Percentiles rank a stretch among this genome's conserved stretches.
Evolutionary conservation across 2,797 vertebrate genomes (phyloP).

Genomic region (Amphiprion clarkii): DNA sequence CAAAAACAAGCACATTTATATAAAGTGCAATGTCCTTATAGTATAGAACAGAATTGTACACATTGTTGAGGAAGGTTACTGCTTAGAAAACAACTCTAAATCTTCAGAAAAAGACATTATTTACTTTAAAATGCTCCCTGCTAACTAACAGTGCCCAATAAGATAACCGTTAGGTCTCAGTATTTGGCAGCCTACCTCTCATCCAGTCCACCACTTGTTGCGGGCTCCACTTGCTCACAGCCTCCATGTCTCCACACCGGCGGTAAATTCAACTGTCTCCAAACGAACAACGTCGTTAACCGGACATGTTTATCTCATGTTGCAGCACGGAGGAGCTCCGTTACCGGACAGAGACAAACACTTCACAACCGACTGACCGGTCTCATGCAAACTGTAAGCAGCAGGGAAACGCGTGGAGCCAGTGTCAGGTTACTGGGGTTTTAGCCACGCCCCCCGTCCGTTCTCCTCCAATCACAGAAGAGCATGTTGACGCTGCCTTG

Average conservation of each 20-base stretch:
- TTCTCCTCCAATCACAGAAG: conserved; percentile 14
- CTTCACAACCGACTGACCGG: background rate
- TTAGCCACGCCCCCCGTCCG: conserved; percentile 4
- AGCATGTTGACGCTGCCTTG: conserved; percentile 7
- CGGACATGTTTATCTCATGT: background rate
- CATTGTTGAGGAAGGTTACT: too few species aligned
- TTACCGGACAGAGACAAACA: fast-evolving
- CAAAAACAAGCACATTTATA: too few species aligned
- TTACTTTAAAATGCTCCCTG: too few species aligned
- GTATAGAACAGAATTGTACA: too few species aligned
- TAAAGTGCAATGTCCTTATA: too few species aligned
- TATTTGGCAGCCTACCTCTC: conserved; percentile 71
- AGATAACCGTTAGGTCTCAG: background rate
- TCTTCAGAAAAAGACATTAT: too few species aligned
- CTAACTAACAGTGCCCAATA: too few species aligned
- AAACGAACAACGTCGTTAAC: background rate
- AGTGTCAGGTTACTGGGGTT: background rate
- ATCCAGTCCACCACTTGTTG: conserved; percentile 83
- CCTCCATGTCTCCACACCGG: conserved; percentile 72
- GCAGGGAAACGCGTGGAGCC: conserved; percentile 2
- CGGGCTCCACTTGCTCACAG: conserved; percentile 79
- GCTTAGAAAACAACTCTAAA: too few species aligned
- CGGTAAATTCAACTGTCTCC: background rate
- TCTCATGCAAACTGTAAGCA: background rate
- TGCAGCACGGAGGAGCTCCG: background rate